Conservation (phyloP, 2,113 vertebrate species). For the Nibea albiflora region DNA sequence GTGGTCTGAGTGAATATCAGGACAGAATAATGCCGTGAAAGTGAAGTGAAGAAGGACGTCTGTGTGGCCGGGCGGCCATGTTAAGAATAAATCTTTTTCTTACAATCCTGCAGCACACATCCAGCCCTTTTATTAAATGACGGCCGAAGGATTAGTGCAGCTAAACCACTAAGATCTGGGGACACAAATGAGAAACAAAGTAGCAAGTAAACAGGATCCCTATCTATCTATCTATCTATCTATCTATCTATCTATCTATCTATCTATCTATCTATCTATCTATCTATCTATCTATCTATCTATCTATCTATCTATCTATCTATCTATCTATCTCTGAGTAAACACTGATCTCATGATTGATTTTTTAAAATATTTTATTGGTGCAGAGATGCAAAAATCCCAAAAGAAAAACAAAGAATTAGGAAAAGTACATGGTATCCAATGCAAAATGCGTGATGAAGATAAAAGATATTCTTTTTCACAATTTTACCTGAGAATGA, state of each 20-base stretch:
- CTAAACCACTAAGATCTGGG: slow-evolving; percentile 58
- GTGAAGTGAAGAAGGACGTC: slow-evolving; percentile 65
- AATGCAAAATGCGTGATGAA: slow-evolving; percentile 12
- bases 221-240: slow-evolving; percentile 24
- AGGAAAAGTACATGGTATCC: slow-evolving; percentile 10
- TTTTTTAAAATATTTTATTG: slow-evolving; percentile 57
- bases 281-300: slow-evolving; percentile 27
- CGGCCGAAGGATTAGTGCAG: slow-evolving; percentile 79
- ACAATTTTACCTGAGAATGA: slow-evolving; percentile 67
- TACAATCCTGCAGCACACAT: slow-evolving; percentile 76
- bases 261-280: slow-evolving; percentile 28
- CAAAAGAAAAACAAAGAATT: slow-evolving; percentile 25
- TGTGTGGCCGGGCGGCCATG: slow-evolving; percentile 68
- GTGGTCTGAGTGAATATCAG: slow-evolving; percentile 41
- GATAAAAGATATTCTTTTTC: background rate
- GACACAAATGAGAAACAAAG: slow-evolving; percentile 54
- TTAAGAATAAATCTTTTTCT: slow-evolving; percentile 86
- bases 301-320: slow-evolving; percentile 25
- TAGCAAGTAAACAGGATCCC: slow-evolving; percentile 41
- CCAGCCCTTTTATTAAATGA: slow-evolving; percentile 76
- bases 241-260: slow-evolving; percentile 34
- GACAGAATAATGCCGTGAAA: slow-evolving; percentile 74
- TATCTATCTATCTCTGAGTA: slow-evolving; percentile 18
- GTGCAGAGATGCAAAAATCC: slow-evolving; percentile 25
- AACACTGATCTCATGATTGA: slow-evolving; percentile 14